Evolutionary conservation across 2,888 invertebrate species (phyloP), one percentile per base, ranked within the genome.

Genomic region (Apodemia duryi): DNA sequence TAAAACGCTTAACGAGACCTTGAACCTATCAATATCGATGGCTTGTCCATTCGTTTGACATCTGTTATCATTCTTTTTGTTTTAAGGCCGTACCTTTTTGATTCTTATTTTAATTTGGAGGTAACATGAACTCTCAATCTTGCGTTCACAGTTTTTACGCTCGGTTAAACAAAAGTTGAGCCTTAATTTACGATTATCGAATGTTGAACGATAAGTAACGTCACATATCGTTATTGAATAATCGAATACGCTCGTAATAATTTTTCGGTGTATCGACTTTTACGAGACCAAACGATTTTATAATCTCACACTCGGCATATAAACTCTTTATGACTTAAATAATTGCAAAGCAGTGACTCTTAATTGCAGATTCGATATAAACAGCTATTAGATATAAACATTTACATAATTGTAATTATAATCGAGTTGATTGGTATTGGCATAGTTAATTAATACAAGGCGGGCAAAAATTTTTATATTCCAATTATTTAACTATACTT

Each of bases 81-180:
- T 83, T 68, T 68, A 65, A 46, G 57, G 43, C 57, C 77, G 72
- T 79, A 75, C 78, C 75, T 73, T 77, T 77, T 73, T 85, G 82
- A 85, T 86, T 81, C 75, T 73, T 85, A 82, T 85, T 86, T 81
- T 75, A 74, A 81, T 84, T 85, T 82, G 72, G 77, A 74, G 84
- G 88, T 86, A 89, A 88, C 86, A 85, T 85, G 88, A 89, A 88
- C 88, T 86, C 84, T 84, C 85, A 86, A 86, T 86, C 81, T 81
- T 82, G 80, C 75, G 81, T 80, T 81, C 81, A 83, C 86, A 86
- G 86, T 86, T 90, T 90, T 88, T 84, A 89, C 88, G 88, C 87
- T 86, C 86, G 78, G 86, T 91, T 86, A 80, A 85, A 80, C 82
- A 78, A 77, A 77, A 79, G 78, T 81, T 77, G 80, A 80, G 69